Conservation (phyloP, 35 echinoderm and acorn worm genomes). For the Patiria miniata region DNA sequence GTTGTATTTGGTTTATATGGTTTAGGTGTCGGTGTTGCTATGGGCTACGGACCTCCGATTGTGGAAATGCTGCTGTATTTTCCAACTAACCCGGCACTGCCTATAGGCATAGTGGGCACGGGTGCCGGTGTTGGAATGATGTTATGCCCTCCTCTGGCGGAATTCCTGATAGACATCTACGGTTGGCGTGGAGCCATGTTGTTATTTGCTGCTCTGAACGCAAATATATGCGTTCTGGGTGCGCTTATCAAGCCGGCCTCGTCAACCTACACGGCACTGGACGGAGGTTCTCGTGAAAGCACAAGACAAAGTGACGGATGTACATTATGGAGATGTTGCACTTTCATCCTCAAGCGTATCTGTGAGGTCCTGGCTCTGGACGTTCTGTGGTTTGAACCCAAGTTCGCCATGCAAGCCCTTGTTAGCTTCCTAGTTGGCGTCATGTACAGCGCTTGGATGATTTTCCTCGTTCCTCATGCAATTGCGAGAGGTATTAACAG, state of each 20-base stretch:
- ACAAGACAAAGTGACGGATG: neutral
- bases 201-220: conserved; percentile 31
- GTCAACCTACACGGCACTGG: neutral
- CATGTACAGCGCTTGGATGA: conserved; percentile 9
- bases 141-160: conserved; percentile 25
- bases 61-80: neutral
- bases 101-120: conserved; percentile 37
- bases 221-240: conserved; percentile 15
- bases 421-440: neutral
- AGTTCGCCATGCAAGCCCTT: neutral
- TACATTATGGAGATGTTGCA: neutral
- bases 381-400: neutral
- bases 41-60: too few species aligned
- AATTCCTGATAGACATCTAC: conserved; percentile 45
- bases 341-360: neutral
- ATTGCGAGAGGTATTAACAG: conserved; percentile 22
- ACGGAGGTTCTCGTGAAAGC: neutral
- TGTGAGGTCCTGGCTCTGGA: neutral
- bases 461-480: conserved; percentile 48
- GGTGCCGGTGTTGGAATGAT: conserved; percentile 54
- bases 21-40: too few species aligned
- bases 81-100: neutral
- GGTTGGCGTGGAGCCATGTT: conserved; percentile 70
- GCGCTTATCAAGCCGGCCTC: neutral
- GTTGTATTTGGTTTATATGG: too few species aligned